phyloP scores from a whole-genome alignment of 2,797 vertebrate genomes.

The Clarias platycephalus region DNA sequence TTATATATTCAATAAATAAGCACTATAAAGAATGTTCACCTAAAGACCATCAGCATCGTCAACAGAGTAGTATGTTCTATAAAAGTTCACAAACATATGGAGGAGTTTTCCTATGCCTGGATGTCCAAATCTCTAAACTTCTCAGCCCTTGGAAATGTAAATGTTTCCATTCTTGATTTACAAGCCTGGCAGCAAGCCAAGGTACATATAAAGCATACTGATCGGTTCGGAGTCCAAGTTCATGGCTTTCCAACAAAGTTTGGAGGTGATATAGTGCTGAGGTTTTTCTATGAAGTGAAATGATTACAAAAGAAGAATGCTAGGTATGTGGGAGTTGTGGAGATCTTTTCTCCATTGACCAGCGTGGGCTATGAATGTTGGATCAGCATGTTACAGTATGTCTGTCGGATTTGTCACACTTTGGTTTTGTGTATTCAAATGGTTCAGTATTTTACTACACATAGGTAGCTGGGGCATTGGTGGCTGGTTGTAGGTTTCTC shows the following conservation, averaged over 20 bases:
- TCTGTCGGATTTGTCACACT: not conserved
- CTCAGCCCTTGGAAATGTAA: constrained; percentile 42
- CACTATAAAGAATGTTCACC: not conserved
- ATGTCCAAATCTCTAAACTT: not conserved
- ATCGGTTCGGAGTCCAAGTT: constrained; percentile 38
- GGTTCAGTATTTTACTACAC: not conserved
- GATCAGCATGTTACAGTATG: not conserved
- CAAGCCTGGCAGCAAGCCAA: constrained; percentile 44
- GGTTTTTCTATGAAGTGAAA: constrained; percentile 14
- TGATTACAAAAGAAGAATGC: not conserved
- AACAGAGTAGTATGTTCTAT: not conserved
- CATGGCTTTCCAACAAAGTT: not conserved
- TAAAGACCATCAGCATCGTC: not conserved
- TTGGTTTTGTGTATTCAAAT: not conserved
- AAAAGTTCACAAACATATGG: constrained; percentile 21
- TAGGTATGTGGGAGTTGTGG: not conserved
- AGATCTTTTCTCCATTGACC: not conserved
- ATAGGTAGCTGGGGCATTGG: too few species aligned
- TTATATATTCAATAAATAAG: not conserved
- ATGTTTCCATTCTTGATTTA: constrained; percentile 38
- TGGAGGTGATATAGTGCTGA: not conserved
- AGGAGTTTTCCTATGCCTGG: constrained; percentile 11
- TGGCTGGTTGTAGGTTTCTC: too few species aligned
- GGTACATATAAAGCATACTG: constrained; percentile 38
- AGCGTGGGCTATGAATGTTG: not conserved